These are phyloP conservation scores for Drosophila watanabei DNA, from an alignment of 1,140 invertebrate genomes.

Conservation along the genomic window DNA sequence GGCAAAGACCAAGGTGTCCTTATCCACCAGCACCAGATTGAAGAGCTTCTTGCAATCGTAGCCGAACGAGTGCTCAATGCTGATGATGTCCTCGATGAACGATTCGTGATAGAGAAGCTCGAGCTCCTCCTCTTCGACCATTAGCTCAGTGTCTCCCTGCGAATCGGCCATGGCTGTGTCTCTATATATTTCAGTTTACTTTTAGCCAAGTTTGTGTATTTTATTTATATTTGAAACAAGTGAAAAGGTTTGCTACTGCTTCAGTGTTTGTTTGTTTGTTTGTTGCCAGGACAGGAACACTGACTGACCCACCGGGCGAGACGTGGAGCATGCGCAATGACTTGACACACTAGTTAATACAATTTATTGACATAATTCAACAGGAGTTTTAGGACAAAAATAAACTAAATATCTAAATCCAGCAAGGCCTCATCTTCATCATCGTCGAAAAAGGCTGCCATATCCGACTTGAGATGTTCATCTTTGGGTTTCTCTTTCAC, in stretches of 20 bases:
- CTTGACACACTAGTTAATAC: neutral
- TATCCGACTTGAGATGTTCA: slow-evolving; percentile 26
- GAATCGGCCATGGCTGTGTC: slow-evolving; percentile 46
- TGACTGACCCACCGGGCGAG: no score
- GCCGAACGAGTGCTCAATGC: slow-evolving; percentile 91
- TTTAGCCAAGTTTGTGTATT: slow-evolving; percentile 11
- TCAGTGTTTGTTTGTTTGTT: slow-evolving; percentile 8
- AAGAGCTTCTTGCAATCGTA: slow-evolving; percentile 93
- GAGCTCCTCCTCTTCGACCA: slow-evolving; percentile 57
- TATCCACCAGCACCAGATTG: slow-evolving; percentile 92
- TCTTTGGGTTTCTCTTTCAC: neutral
- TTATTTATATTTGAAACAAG: slow-evolving; percentile 57
- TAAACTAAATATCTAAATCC: slow-evolving; percentile 60
- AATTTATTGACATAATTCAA: slow-evolving; percentile 36
- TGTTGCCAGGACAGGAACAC: slow-evolving; percentile 52
- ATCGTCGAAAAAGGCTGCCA: slow-evolving; percentile 74
- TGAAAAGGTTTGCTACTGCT: slow-evolving; percentile 46
- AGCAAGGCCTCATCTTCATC: slow-evolving; percentile 79
- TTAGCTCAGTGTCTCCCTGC: slow-evolving; percentile 9
- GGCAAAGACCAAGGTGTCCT: slow-evolving; percentile 90
- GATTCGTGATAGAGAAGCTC: slow-evolving; percentile 36
- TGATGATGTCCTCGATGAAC: slow-evolving; percentile 59
- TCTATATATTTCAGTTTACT: slow-evolving; percentile 7
- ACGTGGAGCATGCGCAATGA: slow-evolving; percentile 54
- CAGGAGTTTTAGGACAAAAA: neutral